Conservation (phyloP, 2,797 vertebrate species). For the Champsocephalus gunnari region DNA sequence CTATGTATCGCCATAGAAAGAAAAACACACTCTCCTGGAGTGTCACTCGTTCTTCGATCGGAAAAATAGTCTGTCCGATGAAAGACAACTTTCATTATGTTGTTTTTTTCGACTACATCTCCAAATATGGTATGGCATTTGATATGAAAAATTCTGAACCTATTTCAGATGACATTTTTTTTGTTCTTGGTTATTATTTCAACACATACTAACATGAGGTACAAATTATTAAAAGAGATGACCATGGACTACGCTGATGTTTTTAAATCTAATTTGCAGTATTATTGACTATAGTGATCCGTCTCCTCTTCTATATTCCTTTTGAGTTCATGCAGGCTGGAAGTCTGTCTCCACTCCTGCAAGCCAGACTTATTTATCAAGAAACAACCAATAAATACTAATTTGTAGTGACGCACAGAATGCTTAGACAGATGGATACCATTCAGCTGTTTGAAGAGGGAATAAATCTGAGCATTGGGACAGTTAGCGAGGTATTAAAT, state of each 20-base stretch:
- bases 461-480: constrained; percentile 50
- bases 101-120: neutral
- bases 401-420: constrained; percentile 49
- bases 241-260: neutral
- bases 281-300: neutral
- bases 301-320: constrained; percentile 13
- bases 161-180: too few relatives aligned
- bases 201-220: neutral
- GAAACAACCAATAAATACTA: constrained; percentile 35
- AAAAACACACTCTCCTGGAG: constrained; percentile 26
- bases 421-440: constrained; percentile 43
- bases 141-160: neutral
- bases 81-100: constrained; percentile 4
- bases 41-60: constrained; percentile 1
- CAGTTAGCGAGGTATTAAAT: constrained; percentile 48
- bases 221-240: neutral
- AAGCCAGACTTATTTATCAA: constrained; percentile 32
- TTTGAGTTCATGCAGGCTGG: neutral
- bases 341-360: constrained; percentile 15
- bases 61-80: constrained; percentile 25
- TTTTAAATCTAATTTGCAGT: neutral
- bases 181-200: neutral
- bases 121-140: neutral
- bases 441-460: constrained; percentile 57
- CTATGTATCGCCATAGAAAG: constrained; percentile 20